phyloP scores from a whole-genome alignment of 2,888 invertebrate genomes.

The Onthophagus sagittarius region DNA sequence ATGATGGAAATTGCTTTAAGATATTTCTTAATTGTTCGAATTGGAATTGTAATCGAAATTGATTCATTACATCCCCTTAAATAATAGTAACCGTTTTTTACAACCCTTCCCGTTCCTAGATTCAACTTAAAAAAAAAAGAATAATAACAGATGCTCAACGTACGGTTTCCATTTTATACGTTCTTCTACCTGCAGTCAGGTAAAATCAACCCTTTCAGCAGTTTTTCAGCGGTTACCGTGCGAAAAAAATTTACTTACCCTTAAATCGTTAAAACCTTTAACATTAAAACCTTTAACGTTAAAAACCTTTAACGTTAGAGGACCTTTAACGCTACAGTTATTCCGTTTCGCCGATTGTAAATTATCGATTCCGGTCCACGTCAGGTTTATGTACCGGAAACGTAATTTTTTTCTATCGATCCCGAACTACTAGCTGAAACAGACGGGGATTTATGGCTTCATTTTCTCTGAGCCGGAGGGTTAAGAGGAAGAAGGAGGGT shows the following conservation, averaged over 20 bases:
- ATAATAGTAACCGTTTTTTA: not conserved
- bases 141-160: not conserved
- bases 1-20: too few species aligned
- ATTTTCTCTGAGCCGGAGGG: slow-evolving; percentile 11
- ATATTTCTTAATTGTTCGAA: too few species aligned
- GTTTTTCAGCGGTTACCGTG: not conserved
- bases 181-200: not conserved
- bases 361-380: slow-evolving; percentile 35
- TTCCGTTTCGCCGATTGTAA: slow-evolving; percentile 34
- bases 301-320: slow-evolving; percentile 13
- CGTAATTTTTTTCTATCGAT: slow-evolving; percentile 18
- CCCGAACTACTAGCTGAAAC: not conserved
- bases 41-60: too few species aligned
- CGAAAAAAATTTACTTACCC: not conserved
- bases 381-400: slow-evolving; percentile 39
- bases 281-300: slow-evolving; percentile 35
- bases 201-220: not conserved
- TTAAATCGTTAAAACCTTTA: too few species aligned
- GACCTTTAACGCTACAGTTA: slow-evolving; percentile 42
- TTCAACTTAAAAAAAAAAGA: not conserved
- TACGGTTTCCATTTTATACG: not conserved
- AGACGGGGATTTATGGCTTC: slow-evolving; percentile 14
- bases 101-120: not conserved
- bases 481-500: not conserved
- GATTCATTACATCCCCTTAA: not conserved